A percentile compares a stretch with the other conserved stretches of the same genome.
Evolutionary conservation across 2,888 invertebrate genomes (phyloP).

Genomic region (Boloria selene): DNA sequence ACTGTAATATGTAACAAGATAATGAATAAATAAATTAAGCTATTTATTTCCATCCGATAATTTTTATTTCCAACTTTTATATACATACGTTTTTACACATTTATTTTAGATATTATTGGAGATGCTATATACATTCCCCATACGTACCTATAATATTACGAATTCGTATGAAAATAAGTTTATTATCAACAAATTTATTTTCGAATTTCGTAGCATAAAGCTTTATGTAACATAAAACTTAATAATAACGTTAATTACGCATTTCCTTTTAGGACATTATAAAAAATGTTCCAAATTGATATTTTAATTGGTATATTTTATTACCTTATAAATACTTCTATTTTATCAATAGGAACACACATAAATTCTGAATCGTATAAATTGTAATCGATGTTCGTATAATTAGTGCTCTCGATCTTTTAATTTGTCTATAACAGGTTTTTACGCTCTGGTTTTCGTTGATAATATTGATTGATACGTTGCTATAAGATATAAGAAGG

Average conservation of each 20-base stretch:
- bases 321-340: slow-evolving; percentile 20
- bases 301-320: slow-evolving; percentile 24
- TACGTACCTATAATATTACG: too few relatives aligned
- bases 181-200: too few relatives aligned
- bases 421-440: slow-evolving; percentile 57
- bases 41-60: too few relatives aligned
- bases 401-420: slow-evolving; percentile 39
- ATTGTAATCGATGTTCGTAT: slow-evolving; percentile 44
- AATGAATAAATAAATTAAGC: too few relatives aligned
- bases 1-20: too few relatives aligned
- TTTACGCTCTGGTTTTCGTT: slow-evolving; percentile 23
- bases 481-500: neutral
- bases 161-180: too few relatives aligned
- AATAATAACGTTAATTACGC: neutral
- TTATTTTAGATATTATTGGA: too few relatives aligned
- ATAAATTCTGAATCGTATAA: slow-evolving; percentile 37
- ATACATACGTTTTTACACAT: too few relatives aligned
- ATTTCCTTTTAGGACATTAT: neutral
- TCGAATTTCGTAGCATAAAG: too few relatives aligned
- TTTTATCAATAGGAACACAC: slow-evolving; percentile 13
- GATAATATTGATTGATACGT: slow-evolving; percentile 41
- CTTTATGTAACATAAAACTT: too few relatives aligned
- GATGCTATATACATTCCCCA: too few relatives aligned
- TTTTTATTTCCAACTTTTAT: too few relatives aligned
- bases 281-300: slow-evolving; percentile 16